A percentile compares a stretch with the other conserved stretches of the same genome.
Evolutionary conservation across 1,140 invertebrate genomes (phyloP).

Genomic region (Maconellicoccus hirsutus): DNA sequence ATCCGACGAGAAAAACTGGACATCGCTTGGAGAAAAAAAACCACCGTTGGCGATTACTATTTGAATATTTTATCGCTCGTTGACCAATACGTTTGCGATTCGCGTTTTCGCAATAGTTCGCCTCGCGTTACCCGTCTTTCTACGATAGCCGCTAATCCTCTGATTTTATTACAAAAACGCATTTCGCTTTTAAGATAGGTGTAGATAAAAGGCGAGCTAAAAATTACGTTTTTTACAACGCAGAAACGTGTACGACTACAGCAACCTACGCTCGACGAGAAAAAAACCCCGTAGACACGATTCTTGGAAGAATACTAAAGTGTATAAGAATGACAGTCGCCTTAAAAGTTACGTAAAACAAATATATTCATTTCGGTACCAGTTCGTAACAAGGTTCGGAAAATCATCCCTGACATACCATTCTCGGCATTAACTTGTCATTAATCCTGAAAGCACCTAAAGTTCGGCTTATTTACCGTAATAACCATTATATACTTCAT

Average conservation of each 20-base stretch:
- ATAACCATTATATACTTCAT: background rate
- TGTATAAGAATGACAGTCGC: background rate
- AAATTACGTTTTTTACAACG: background rate
- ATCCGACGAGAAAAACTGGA: too few species aligned
- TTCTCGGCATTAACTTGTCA: background rate
- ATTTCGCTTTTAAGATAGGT: too few species aligned
- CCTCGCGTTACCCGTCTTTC: too few species aligned
- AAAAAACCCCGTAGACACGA: background rate
- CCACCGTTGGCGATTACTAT: too few species aligned
- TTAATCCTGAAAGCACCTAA: conserved; percentile 2
- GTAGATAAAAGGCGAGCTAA: background rate
- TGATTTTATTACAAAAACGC: too few species aligned
- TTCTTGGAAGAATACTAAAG: background rate
- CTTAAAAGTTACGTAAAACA: background rate
- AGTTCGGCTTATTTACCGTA: conserved; percentile 9
- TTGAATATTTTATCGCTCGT: too few species aligned
- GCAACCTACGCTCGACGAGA: background rate
- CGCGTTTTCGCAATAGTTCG: too few species aligned
- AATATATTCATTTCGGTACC: background rate
- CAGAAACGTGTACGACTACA: background rate
- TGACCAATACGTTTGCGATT: too few species aligned
- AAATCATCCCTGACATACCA: conserved; percentile 3
- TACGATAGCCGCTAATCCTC: background rate
- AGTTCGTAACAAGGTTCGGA: background rate
- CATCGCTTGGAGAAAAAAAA: too few species aligned